Conservation (phyloP, 1,140 invertebrate genomes). For the Drosophila nigromelanica region DNA sequence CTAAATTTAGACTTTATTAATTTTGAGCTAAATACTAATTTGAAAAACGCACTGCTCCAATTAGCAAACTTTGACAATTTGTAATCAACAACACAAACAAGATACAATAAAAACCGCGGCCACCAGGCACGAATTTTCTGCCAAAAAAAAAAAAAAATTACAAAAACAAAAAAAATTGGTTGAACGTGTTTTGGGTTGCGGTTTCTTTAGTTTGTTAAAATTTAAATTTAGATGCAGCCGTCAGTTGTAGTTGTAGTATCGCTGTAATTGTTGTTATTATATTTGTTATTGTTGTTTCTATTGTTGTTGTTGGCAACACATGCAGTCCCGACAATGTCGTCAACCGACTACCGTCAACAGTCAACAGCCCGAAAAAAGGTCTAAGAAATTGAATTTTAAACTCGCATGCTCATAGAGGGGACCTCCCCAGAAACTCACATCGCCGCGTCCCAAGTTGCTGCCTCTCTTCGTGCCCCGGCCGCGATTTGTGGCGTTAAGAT, state of each 20-base stretch:
- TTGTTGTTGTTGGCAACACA: constrained; percentile 49
- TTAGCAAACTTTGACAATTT: constrained; percentile 71
- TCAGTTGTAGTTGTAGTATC: constrained; percentile 32
- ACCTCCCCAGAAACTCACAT: neutral
- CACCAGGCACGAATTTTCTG: constrained; percentile 55
- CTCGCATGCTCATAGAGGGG: constrained; percentile 41
- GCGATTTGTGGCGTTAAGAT: constrained; percentile 33
- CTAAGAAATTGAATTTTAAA: constrained; percentile 72
- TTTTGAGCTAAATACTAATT: constrained; percentile 24
- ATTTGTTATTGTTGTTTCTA: constrained; percentile 41
- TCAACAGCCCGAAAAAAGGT: constrained; percentile 34
- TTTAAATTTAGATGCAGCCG: constrained; percentile 73
- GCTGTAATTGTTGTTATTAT: constrained; percentile 16
- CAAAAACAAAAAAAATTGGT: constrained; percentile 30
- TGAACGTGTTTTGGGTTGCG: constrained; percentile 49
- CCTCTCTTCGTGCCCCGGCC: neutral
- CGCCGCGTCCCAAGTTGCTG: neutral
- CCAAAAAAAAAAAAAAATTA: constrained; percentile 34
- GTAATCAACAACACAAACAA: constrained; percentile 47
- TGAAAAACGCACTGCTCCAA: constrained; percentile 50
- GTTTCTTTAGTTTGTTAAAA: constrained; percentile 37
- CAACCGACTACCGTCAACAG: constrained; percentile 32
- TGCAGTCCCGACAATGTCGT: constrained; percentile 51
- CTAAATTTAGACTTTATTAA: constrained; percentile 22
- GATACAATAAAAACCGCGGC: constrained; percentile 27